Evolutionary conservation across 1,140 invertebrate species (phyloP).

Genomic region (Drosophila lacteicornis): DNA sequence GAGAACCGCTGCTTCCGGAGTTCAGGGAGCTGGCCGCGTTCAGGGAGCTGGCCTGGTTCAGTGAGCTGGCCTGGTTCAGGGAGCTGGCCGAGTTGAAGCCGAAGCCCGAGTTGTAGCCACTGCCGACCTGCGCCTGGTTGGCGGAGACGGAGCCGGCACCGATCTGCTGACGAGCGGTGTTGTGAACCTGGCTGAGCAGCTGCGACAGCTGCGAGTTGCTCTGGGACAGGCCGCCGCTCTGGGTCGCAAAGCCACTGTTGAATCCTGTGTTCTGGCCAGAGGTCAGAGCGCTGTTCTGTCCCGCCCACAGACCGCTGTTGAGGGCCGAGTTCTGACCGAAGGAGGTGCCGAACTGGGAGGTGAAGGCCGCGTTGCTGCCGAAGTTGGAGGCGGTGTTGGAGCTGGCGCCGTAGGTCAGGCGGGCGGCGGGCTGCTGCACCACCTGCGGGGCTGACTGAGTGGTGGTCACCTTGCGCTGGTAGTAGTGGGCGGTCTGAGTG

Average conservation of each 20-base stretch:
- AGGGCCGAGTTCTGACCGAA: constrained; percentile 51
- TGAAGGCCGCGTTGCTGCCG: constrained; percentile 42
- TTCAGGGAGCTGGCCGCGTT: constrained; percentile 44
- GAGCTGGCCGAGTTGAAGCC: constrained; percentile 51
- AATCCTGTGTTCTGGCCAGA: constrained; percentile 41
- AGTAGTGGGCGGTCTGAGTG: constrained; percentile 64
- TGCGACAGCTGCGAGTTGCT: constrained; percentile 49
- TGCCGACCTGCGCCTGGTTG: constrained; percentile 41
- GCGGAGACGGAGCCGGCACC: constrained; percentile 24
- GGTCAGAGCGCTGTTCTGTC: constrained; percentile 12
- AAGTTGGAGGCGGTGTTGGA: constrained; percentile 40
- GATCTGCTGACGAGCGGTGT: constrained; percentile 58
- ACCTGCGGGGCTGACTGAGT: constrained; percentile 55
- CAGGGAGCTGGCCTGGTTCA: constrained; percentile 43
- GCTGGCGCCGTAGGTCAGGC: constrained; percentile 36
- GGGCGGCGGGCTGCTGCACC: constrained; percentile 45
- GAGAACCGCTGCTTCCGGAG: constrained; percentile 42
- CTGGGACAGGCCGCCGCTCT: constrained; percentile 27
- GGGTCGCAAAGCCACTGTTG: constrained; percentile 39
- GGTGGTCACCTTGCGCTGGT: constrained; percentile 66
- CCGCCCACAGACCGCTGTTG: constrained; percentile 22
- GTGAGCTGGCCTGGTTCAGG: constrained; percentile 42
- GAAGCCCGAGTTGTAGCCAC: constrained; percentile 13
- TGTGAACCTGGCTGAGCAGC: constrained; percentile 61
- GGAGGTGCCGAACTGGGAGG: constrained; percentile 25